A percentile compares a stretch with the other conserved stretches of the same genome.
These are phyloP conservation scores for Diorhabda elongata DNA, from an alignment of 1,140 invertebrate species.

Conservation along the genomic window DNA sequence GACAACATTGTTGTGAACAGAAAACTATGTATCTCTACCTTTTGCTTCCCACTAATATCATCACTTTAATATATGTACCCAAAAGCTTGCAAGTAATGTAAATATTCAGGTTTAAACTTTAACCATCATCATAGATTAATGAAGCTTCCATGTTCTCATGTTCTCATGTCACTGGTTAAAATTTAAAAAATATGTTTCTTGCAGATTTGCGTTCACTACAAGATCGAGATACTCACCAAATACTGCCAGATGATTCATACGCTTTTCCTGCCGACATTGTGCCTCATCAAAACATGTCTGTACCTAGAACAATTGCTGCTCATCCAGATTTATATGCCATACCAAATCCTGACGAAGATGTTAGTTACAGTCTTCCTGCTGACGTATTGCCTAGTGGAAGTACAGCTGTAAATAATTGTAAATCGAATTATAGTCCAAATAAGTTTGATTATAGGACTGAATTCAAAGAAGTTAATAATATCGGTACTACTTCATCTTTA, in stretches of 20 bases:
- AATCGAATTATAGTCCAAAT: slow-evolving; percentile 29
- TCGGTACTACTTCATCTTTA: slow-evolving; percentile 21
- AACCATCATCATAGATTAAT: too few relatives aligned
- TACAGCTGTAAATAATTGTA: slow-evolving; percentile 3
- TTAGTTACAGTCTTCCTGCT: slow-evolving; percentile 44
- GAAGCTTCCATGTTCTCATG: too few relatives aligned
- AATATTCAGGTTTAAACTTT: too few relatives aligned
- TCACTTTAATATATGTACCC: too few relatives aligned
- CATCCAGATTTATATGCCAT: slow-evolving; percentile 34
- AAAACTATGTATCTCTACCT: too few relatives aligned
- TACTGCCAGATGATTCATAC: slow-evolving; percentile 45
- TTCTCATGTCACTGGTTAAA: too few relatives aligned
- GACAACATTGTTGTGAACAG: too few relatives aligned
- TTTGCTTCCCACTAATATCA: too few relatives aligned
- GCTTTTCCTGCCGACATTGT: slow-evolving; percentile 43
- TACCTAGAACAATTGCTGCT: slow-evolving; percentile 29
- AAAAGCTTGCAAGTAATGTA: too few relatives aligned
- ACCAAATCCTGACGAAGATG: slow-evolving; percentile 38
- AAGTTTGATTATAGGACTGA: slow-evolving; percentile 24
- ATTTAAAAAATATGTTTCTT: not conserved
- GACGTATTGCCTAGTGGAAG: slow-evolving; percentile 34
- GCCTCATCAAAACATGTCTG: slow-evolving; percentile 19
- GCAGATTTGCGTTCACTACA: slow-evolving; percentile 20
- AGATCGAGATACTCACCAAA: slow-evolving; percentile 31
- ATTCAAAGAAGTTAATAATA: slow-evolving; percentile 15